Evolutionary conservation across 2,888 invertebrate genomes (phyloP).

Genomic region (Elegia similella): DNA sequence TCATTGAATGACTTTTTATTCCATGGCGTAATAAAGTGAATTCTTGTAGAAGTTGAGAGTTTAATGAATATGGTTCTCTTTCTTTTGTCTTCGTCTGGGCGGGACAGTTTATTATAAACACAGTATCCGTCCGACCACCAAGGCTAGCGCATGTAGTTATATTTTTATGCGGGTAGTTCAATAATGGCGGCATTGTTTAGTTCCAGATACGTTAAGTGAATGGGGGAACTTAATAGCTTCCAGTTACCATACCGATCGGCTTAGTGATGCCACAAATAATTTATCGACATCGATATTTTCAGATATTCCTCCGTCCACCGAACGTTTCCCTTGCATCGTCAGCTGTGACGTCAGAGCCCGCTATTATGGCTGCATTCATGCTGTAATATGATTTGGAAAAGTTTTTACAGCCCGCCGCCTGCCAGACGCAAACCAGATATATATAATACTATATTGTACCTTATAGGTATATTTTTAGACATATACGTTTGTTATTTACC

Average conservation of each 20-base stretch:
- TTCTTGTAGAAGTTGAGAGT: too few relatives aligned
- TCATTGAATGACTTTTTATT: too few relatives aligned
- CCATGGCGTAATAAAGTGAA: too few relatives aligned
- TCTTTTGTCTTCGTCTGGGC: neutral
- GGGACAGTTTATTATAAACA: constrained; percentile 9
- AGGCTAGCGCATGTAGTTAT: constrained; percentile 36
- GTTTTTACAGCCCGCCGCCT: too few relatives aligned
- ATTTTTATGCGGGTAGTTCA: constrained; percentile 52
- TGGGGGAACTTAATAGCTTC: constrained; percentile 42
- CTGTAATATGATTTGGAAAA: too few relatives aligned
- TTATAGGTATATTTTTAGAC: too few relatives aligned
- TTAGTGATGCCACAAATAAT: constrained; percentile 37
- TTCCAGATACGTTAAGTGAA: constrained; percentile 35
- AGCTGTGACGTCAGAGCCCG: too few relatives aligned
- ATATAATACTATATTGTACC: too few relatives aligned
- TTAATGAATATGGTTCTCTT: neutral
- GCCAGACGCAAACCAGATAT: too few relatives aligned
- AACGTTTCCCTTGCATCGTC: neutral
- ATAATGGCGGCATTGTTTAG: constrained; percentile 48
- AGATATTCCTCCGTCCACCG: neutral
- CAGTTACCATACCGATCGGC: constrained; percentile 32
- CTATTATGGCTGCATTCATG: too few relatives aligned
- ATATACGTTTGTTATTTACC: too few relatives aligned
- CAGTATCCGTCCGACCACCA: constrained; percentile 29
- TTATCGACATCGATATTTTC: constrained; percentile 28